phyloP scores from a whole-genome alignment of 2,113 vertebrate species.

The Lasiurus cinereus region DNA sequence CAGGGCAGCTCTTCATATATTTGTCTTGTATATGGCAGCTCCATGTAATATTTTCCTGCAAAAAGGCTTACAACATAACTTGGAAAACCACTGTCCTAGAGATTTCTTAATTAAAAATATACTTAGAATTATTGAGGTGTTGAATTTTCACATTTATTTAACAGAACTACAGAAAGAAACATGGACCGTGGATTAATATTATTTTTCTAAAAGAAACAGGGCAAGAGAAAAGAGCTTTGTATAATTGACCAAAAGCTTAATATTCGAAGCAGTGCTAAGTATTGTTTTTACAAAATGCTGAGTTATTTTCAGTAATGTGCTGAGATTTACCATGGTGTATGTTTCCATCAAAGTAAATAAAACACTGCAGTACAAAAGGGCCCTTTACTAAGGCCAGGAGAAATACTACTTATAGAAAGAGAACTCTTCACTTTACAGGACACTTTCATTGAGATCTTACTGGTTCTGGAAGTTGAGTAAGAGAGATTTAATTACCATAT shows the following conservation, averaged over 20 bases:
- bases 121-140: background rate
- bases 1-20: background rate
- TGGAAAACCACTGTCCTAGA: background rate
- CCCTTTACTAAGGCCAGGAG: background rate
- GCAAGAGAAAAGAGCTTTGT: constrained; percentile 4
- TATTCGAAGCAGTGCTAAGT: background rate
- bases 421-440: background rate
- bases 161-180: background rate
- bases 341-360: constrained; percentile 41
- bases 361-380: background rate
- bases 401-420: background rate
- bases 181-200: background rate
- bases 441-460: background rate
- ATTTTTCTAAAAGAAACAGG: background rate
- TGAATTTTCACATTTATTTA: background rate
- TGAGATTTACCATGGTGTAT: background rate
- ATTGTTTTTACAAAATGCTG: background rate
- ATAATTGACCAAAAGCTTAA: constrained; percentile 10
- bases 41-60: background rate
- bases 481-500: background rate
- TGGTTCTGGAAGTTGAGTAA: background rate
- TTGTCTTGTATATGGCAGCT: background rate
- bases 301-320: constrained; percentile 33
- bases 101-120: background rate
- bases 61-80: background rate